Conservation (phyloP, 2,888 invertebrate species). For the Cantharis rufa region DNA sequence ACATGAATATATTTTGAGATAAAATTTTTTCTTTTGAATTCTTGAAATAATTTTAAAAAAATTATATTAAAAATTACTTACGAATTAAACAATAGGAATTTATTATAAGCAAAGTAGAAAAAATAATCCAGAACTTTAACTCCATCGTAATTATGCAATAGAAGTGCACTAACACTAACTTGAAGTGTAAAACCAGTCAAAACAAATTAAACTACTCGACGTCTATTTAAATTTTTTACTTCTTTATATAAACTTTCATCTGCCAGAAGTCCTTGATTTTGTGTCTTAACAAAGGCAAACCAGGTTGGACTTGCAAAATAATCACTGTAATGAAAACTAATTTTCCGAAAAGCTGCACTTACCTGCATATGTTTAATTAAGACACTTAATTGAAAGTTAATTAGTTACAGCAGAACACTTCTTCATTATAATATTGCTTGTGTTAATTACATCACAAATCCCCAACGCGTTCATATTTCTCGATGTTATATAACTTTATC, state of each 20-base stretch:
- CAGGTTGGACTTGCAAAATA: slow-evolving; percentile 1
- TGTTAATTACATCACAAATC: no score
- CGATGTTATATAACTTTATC: neutral
- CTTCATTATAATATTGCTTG: neutral
- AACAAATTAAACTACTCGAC: neutral
- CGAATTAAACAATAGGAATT: neutral
- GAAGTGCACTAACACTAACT: neutral
- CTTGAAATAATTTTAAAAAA: no score
- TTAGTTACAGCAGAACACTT: neutral
- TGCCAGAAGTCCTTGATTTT: neutral
- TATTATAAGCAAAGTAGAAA: neutral
- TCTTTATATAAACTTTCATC: slow-evolving; percentile 3
- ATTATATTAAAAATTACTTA: neutral
- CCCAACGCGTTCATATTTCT: no score
- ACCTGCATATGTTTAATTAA: neutral
- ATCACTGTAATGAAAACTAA: neutral
- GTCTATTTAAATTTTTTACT: neutral
- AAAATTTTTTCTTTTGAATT: no score
- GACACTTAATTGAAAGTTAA: neutral
- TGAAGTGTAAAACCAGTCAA: neutral
- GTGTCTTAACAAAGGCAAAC: slow-evolving; percentile 1
- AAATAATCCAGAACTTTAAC: neutral
- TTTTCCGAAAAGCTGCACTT: neutral
- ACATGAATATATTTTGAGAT: no score
- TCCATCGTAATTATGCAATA: neutral